Evolutionary conservation across 2,888 invertebrate genomes (phyloP).

Genomic region (Drosophila emarginata): DNA sequence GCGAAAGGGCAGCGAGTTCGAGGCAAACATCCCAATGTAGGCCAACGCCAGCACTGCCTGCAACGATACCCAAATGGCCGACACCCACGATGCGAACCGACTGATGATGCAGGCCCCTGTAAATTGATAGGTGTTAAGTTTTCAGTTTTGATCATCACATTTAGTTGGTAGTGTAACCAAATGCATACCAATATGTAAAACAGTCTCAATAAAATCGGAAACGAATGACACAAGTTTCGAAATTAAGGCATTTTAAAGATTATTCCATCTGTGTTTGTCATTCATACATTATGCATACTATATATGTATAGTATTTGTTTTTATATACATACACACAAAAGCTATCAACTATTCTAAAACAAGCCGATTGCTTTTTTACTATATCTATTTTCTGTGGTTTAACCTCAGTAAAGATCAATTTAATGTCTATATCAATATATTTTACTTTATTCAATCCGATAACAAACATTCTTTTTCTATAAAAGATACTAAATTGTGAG

Average conservation of each 20-base stretch:
- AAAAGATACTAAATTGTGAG: neutral
- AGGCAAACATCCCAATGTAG: conserved; percentile 81
- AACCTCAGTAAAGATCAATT: neutral
- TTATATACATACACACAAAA: neutral
- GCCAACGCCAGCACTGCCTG: conserved; percentile 81
- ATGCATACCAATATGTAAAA: neutral
- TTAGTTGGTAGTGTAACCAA: no score
- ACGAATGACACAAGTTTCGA: neutral
- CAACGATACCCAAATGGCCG: conserved; percentile 81
- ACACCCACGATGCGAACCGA: conserved; percentile 82
- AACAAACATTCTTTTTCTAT: no score
- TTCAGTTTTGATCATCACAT: neutral
- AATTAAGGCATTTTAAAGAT: neutral
- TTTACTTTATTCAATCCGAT: neutral
- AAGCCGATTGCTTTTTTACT: neutral
- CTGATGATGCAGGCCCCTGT: conserved; percentile 82
- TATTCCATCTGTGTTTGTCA: neutral
- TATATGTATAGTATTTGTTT: no score
- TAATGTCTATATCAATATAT: neutral
- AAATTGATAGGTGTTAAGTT: neutral
- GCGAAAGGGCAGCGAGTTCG: conserved; percentile 80
- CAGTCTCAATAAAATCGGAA: neutral
- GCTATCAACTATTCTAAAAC: neutral
- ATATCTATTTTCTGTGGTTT: neutral
- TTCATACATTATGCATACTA: no score